phyloP scores from a whole-genome alignment of 2,888 invertebrate genomes.

The Podotricha telesiphe region DNA sequence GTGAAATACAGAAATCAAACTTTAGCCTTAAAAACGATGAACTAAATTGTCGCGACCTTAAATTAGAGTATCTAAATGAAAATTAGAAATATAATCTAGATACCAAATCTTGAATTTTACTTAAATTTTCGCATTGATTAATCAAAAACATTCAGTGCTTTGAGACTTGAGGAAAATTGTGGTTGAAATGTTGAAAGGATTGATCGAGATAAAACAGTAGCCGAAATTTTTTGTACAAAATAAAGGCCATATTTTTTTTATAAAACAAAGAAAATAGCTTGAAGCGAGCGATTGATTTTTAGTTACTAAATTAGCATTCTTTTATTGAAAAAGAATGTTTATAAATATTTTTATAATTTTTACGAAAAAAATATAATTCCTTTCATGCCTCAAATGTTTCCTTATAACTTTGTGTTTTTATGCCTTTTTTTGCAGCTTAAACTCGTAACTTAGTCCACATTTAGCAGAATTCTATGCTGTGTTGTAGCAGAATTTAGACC shows the following conservation, averaged over 20 bases:
- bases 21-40: not conserved
- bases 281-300: not conserved
- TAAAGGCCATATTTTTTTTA: not conserved
- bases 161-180: constrained; percentile 12
- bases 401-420: no score
- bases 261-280: not conserved
- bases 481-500: no score
- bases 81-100: not conserved
- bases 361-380: no score
- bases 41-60: no score
- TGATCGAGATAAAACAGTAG: constrained; percentile 15
- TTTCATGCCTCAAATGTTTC: no score
- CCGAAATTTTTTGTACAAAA: constrained; percentile 3
- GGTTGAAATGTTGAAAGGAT: constrained; percentile 19
- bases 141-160: constrained; percentile 19
- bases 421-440: no score
- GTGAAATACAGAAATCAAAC: no score
- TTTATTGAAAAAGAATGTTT: not conserved
- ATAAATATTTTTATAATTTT: no score
- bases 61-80: no score
- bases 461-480: no score
- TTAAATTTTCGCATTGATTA: constrained; percentile 8
- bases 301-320: not conserved
- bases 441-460: no score
- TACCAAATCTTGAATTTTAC: not conserved